Conservation (phyloP, 2,797 vertebrate species). For the Chaetodon trifasciatus region DNA sequence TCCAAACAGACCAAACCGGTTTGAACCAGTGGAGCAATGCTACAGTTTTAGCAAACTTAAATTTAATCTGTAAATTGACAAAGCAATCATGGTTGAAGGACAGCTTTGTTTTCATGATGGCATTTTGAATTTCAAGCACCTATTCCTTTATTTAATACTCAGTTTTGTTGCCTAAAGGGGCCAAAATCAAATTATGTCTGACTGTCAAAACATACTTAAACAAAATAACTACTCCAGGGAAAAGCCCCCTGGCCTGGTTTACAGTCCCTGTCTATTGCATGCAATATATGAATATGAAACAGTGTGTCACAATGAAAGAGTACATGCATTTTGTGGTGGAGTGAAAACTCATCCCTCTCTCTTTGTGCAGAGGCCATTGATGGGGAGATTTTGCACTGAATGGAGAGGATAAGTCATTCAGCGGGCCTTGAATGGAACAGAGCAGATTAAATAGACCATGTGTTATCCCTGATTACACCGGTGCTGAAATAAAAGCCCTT, state of each 20-base stretch:
- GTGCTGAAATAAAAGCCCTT: constrained; percentile 51
- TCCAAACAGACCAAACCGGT: neutral
- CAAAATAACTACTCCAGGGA: neutral
- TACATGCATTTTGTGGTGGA: neutral
- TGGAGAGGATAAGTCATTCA: constrained; percentile 70
- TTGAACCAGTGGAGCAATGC: neutral
- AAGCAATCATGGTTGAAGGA: neutral
- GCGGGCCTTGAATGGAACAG: constrained; percentile 63
- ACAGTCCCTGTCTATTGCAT: neutral
- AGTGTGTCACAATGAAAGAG: neutral
- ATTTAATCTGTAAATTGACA: neutral
- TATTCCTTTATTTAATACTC: neutral
- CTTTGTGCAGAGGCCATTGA: constrained; percentile 69
- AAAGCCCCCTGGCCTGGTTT: neutral
- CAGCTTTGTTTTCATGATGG: neutral
- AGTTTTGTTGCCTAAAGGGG: neutral
- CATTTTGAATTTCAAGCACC: neutral
- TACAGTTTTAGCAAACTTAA: neutral
- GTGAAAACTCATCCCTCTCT: constrained; percentile 65
- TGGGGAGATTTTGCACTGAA: constrained; percentile 65
- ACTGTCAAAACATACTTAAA: neutral
- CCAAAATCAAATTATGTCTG: neutral
- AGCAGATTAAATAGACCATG: constrained; percentile 71
- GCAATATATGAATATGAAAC: neutral
- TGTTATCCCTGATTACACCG: constrained; percentile 66